Evolutionary conservation across 2,113 vertebrate genomes (phyloP).

Genomic region (Emydura subglobosa): DNA sequence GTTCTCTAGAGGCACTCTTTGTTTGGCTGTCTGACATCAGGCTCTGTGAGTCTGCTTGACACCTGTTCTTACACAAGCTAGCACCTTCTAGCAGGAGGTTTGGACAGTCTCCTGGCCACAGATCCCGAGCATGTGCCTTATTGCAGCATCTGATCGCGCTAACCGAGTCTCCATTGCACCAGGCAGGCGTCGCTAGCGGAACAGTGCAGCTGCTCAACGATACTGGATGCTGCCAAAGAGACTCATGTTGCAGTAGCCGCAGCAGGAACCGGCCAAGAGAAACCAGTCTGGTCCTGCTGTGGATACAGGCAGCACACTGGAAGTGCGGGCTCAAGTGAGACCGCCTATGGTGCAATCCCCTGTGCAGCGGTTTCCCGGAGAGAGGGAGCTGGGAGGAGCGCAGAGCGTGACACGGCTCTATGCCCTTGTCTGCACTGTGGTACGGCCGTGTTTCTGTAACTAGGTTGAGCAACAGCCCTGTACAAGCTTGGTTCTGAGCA

Average conservation of each 20-base stretch:
- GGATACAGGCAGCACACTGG: rapidly evolving
- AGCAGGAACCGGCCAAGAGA: background rate
- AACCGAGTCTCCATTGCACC: background rate
- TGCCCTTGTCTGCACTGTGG: background rate
- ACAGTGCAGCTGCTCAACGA: background rate
- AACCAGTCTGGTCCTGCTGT: background rate
- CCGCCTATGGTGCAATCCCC: background rate
- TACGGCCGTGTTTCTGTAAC: background rate
- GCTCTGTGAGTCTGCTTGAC: background rate
- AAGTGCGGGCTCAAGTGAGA: background rate
- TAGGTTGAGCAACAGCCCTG: constrained; percentile 22
- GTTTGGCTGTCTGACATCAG: no score
- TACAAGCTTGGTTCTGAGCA: constrained; percentile 17
- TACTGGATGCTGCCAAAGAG: background rate
- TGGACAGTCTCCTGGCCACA: background rate
- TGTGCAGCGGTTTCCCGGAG: background rate
- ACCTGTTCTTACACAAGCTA: background rate
- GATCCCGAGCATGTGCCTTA: background rate
- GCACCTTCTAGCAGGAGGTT: background rate
- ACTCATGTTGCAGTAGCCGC: rapidly evolving
- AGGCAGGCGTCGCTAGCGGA: background rate
- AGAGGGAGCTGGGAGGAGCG: background rate
- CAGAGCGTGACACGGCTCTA: background rate
- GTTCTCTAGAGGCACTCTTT: background rate
- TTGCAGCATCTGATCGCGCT: background rate